Base-by-base conservation (phyloP, 2,888 invertebrate species). In the Rhagonycha lutea region DNA sequence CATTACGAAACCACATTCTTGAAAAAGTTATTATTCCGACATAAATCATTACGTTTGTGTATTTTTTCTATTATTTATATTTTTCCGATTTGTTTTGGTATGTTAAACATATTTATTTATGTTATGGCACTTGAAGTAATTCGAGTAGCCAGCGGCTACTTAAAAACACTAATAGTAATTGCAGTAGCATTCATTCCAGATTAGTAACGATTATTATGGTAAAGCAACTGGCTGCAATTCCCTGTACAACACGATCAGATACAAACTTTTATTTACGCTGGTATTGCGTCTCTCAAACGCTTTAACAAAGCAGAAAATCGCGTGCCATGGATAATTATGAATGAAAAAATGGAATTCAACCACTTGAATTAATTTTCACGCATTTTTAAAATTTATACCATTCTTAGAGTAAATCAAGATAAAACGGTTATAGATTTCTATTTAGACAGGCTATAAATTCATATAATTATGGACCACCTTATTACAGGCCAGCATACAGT, bases 181-280 rank as follows among this genome's bases (percentile, higher is more conserved):
- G 71, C 72, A 68, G 75, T 68, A 18, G 63, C 68, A 28, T 72
- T 70, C 65, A 73, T 76, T 72, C 69, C 67, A 61, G 75, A 76
- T 76, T 76, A 72, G 70, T 68, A 70, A 68, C 70, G 70, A 70
- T 70, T 68, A 70, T 74, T 74, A 70, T 26, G 10, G 23, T 61
- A 68, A 70, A 74, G 70, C 47, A 63, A 63, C 73, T 12, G 69
- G 61, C 67, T 69, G 24, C 69, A 73, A 9, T 18, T 18, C 65
- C 65, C 71, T 60, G 63, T 72, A 67, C 60, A 9, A 67, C 18
- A 18, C 63, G 29, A 61, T 18, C 12, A 28, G 72, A 72, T 72
- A 32, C 18, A 63, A 26, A 61, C 23, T 61, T 68, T 61, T 72
- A 28, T 72, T 68, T 68, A 72, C 72, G 26, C n/a, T 61, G 28